These are phyloP conservation scores for Sebastes itinus DNA, from an alignment of 2,797 vertebrate species.

Conservation along the genomic window DNA sequence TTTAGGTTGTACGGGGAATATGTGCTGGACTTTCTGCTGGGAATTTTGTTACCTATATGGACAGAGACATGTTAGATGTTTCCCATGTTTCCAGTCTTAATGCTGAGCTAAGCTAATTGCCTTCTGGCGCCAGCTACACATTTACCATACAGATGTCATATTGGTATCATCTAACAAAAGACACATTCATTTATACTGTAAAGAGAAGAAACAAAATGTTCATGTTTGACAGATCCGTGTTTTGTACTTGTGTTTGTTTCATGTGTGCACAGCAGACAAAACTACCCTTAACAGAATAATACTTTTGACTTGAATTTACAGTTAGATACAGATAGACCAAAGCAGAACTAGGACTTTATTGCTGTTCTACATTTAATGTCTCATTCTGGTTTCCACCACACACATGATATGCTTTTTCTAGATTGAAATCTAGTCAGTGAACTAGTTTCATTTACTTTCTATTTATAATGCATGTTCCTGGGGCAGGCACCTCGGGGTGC, in stretches of 20 bases:
- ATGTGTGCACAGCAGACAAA: background rate
- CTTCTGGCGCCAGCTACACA: background rate
- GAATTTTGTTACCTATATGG: background rate
- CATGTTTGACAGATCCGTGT: background rate
- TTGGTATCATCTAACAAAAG: background rate
- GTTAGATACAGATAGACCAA: background rate
- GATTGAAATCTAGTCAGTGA: constrained; percentile 46
- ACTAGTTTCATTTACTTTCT: constrained; percentile 46
- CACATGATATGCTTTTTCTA: background rate
- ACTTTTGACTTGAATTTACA: background rate
- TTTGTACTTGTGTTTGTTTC: background rate
- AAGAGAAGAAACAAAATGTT: background rate
- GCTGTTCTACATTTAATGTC: background rate
- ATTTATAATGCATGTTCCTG: constrained; percentile 62
- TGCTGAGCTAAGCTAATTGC: background rate
- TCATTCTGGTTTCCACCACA: background rate
- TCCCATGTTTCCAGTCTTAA: background rate
- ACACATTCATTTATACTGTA: background rate
- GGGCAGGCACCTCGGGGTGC: constrained; percentile 10
- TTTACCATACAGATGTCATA: background rate
- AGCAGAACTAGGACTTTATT: background rate
- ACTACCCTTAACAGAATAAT: background rate
- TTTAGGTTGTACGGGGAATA: background rate
- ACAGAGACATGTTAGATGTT: background rate
- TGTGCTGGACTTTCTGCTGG: background rate